Evolutionary conservation across 2,888 invertebrate species (phyloP).

Genomic region (Nowickia ferox): DNA sequence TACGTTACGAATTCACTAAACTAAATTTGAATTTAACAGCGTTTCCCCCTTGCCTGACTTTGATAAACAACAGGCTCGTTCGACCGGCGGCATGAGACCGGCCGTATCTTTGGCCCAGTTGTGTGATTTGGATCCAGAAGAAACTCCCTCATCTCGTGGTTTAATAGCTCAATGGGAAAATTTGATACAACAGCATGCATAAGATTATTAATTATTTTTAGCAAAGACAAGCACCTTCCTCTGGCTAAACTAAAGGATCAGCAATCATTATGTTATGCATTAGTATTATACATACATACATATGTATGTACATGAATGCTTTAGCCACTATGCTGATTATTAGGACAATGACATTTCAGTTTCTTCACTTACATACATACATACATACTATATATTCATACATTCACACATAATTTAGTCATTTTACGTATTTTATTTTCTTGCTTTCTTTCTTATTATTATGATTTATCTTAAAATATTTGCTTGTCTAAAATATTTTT

Average conservation of each 20-base stretch:
- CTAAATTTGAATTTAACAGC: constrained; percentile 66
- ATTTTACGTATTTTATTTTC: constrained; percentile 19
- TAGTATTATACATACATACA: constrained; percentile 21
- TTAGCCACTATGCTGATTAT: constrained; percentile 20
- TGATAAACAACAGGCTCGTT: constrained; percentile 68
- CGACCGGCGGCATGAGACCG: constrained; percentile 85
- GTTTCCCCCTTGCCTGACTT: constrained; percentile 79
- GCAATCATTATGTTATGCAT: constrained; percentile 1
- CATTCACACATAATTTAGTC: constrained; percentile 51
- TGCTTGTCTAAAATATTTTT: background rate
- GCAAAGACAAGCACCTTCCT: constrained; percentile 20
- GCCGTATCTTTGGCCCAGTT: constrained; percentile 88
- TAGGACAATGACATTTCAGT: constrained; percentile 47
- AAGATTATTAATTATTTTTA: constrained; percentile 13
- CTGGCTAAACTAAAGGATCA: constrained; percentile 22
- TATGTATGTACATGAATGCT: background rate
- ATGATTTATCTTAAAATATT: background rate
- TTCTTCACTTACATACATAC: constrained; percentile 14
- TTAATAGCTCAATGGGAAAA: constrained; percentile 93
- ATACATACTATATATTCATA: constrained; percentile 14
- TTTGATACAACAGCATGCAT: constrained; percentile 84
- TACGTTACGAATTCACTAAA: background rate
- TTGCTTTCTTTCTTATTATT: background rate
- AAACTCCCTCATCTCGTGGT: constrained; percentile 88
- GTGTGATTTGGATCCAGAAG: constrained; percentile 87